Evolutionary conservation across 2,113 vertebrate species (phyloP).

Genomic region (Zingel zingel): DNA sequence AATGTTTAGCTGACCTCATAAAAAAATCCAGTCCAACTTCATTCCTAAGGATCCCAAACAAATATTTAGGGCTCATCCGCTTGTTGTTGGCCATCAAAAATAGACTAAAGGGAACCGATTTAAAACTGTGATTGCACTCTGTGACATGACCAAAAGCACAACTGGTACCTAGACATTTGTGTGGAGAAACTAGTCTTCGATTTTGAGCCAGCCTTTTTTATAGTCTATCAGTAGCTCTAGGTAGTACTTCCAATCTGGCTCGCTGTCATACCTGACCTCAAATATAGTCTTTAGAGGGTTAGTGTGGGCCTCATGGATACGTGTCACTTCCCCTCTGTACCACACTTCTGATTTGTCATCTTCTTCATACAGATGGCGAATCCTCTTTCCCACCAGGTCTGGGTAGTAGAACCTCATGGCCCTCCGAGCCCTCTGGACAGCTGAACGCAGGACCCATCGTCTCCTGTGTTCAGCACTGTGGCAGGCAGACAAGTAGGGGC

Average conservation of each 20-base stretch:
- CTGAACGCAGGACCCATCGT: slow-evolving; percentile 81
- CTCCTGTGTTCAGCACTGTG: slow-evolving; percentile 71
- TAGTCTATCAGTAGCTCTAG: slow-evolving; percentile 86
- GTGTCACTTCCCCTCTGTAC: slow-evolving; percentile 84
- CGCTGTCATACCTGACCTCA: slow-evolving; percentile 87
- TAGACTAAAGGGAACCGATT: not conserved
- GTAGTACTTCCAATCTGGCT: slow-evolving; percentile 87
- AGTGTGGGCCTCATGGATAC: slow-evolving; percentile 75
- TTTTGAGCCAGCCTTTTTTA: slow-evolving; percentile 85
- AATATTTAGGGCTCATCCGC: not conserved
- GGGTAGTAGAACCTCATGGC: slow-evolving; percentile 77
- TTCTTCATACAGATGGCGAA: slow-evolving; percentile 88
- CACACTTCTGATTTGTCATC: slow-evolving; percentile 87
- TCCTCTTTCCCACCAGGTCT: slow-evolving; percentile 86
- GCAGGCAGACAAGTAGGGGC: slow-evolving; percentile 74
- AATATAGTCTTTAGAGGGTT: slow-evolving; percentile 85
- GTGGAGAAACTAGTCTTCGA: slow-evolving; percentile 76
- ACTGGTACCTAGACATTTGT: not conserved
- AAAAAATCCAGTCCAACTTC: slow-evolving; percentile 23
- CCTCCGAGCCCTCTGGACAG: slow-evolving; percentile 60
- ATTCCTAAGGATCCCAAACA: slow-evolving; percentile 12
- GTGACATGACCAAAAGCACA: slow-evolving; percentile 1
- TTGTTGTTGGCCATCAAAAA: not conserved
- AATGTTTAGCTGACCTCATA: slow-evolving; percentile 4
- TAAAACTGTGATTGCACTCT: not conserved